A percentile compares a stretch with the other conserved stretches of the same genome.
Conservation (phyloP, 2,113 vertebrate genomes). For the Corydoras sp. region DNA sequence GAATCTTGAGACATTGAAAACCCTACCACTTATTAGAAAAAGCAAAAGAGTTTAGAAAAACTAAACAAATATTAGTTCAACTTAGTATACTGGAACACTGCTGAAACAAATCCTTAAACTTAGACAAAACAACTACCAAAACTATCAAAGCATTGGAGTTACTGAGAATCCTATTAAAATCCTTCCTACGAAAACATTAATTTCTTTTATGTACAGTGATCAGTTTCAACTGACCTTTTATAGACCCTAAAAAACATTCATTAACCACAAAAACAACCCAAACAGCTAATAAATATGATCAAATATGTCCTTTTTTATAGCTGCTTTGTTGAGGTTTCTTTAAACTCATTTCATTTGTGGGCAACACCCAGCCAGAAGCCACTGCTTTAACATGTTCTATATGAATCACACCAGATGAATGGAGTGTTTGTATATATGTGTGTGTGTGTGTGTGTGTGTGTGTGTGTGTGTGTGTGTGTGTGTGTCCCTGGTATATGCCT, state of each 20-base stretch:
- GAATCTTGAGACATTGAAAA: no score
- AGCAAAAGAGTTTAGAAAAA: no score
- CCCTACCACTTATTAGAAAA: no score
- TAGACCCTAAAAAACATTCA: slow-evolving; percentile 2
- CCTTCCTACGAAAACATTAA: no score
- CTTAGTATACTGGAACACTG: no score
- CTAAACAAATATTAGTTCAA: no score
- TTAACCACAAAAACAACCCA: slow-evolving; percentile 10
- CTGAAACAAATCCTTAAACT: no score
- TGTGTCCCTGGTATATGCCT: slow-evolving; percentile 23
- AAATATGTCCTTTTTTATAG: not conserved
- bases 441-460: slow-evolving; percentile 22
- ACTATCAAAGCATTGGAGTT: no score
- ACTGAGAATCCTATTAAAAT: no score
- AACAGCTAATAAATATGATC: slow-evolving; percentile 2
- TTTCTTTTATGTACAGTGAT: slow-evolving; percentile 4
- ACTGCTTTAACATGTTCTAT: slow-evolving; percentile 49
- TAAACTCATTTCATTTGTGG: slow-evolving; percentile 12
- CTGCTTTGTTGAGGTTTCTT: slow-evolving; percentile 9
- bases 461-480: slow-evolving; percentile 18
- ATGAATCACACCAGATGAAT: slow-evolving; percentile 50
- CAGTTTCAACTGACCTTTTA: slow-evolving; percentile 10
- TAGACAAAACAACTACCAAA: no score
- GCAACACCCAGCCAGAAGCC: slow-evolving; percentile 3
- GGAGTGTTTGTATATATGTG: not conserved